Evolutionary conservation across 1,140 invertebrate genomes (phyloP), one percentile per base, ranked within the genome.

Genomic region (Bicyclus anynana): DNA sequence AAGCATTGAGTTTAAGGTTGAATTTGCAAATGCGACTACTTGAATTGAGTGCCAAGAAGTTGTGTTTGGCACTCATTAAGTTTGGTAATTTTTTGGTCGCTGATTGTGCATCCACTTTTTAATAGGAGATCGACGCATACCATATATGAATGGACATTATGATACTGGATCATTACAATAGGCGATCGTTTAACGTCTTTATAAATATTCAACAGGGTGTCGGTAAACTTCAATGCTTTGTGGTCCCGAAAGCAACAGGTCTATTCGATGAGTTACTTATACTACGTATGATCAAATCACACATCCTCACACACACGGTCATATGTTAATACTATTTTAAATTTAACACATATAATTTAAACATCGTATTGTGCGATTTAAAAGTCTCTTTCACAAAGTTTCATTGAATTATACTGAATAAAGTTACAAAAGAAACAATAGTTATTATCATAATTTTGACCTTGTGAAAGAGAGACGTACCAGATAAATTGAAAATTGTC

Each of bases 271-370:
- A 44, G 40, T 2, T 44, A 44, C 40, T 44, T 44, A 44, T 29
- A 47, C 35, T 26, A 26, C 21, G 13, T 50, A 35, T 23, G n/a
- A n/a, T 16, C 49, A 59, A 18, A 58, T 58, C 49, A 23, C 49
- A 59, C 49, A 17, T 14, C 66, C 63, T 59, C 64, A 59, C 53
- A 58, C 16, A 38, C 13, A 14, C 40, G 20, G 6, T 44, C 40
- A 44, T 16, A 20, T 20, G 9, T 44, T 44, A 44, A 12, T 1
- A 44, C 40, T 44, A 44, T 20, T 17, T 10, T 2, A 16, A 38
- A 44, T 20, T 44, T 18, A 20, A 44, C 17, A 44, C 40, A 20
- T 38, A 44, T 3, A 20, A 44, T 44, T 44, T 44, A 20, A 16
- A 40, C 14, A 40, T 44, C 18, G 20, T 44, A 44, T 44, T 44